Percentiles rank a stretch among this genome's conserved stretches.
phyloP scores from a whole-genome alignment of 1,140 invertebrate genomes.

The Physella acuta region DNA sequence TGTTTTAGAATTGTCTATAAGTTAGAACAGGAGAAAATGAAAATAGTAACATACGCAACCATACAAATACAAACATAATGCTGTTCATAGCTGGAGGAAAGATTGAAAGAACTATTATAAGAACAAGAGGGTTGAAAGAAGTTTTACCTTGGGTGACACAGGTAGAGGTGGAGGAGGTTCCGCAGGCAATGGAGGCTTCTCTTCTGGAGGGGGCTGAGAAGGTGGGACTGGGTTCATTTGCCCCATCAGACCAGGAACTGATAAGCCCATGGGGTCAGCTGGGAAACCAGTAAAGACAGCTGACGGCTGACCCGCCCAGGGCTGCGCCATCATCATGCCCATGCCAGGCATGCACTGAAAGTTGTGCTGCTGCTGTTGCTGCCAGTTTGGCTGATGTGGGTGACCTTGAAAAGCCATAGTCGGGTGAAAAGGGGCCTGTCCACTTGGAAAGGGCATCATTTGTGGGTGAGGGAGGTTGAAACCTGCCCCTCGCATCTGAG shows the following conservation, averaged over 20 bases:
- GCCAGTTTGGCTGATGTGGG: neutral
- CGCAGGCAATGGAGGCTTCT: conserved; percentile 15
- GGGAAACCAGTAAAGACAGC: neutral
- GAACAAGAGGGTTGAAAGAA: too few species aligned
- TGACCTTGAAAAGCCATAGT: neutral
- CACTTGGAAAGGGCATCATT: neutral
- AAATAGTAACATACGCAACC: too few species aligned
- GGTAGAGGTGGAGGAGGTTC: conserved; percentile 19
- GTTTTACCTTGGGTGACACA: too few species aligned
- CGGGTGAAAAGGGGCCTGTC: neutral
- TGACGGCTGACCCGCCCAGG: neutral
- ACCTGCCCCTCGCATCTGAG: conserved; percentile 10
- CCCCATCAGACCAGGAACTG: conserved; percentile 12
- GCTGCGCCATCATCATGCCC: conserved; percentile 18
- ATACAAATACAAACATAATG: too few species aligned
- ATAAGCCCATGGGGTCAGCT: neutral
- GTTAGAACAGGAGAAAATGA: too few species aligned
- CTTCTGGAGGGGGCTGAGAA: conserved; percentile 5
- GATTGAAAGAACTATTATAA: too few species aligned
- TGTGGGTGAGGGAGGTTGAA: conserved; percentile 1
- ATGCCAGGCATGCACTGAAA: neutral
- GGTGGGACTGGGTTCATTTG: conserved; percentile 2
- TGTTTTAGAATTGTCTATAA: too few species aligned
- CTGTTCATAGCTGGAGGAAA: too few species aligned
- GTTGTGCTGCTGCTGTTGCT: neutral